Base-by-base conservation (phyloP, 2,113 vertebrate species). In the Notarius lentiginosus region DNA sequence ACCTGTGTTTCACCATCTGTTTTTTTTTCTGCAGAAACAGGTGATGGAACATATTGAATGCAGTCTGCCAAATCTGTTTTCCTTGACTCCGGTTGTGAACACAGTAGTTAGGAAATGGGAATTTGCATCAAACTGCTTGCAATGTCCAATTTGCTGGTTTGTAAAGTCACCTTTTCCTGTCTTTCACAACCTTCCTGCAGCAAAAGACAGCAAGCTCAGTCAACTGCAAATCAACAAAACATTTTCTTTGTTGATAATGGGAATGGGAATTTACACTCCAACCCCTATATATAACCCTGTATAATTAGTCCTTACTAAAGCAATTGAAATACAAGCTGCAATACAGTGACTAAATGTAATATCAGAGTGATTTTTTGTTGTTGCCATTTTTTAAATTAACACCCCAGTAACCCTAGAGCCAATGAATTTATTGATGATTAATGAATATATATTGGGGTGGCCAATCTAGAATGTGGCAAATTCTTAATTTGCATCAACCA, bases 1-100 rank as follows among this genome's bases (percentile, higher is more conserved):
- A 91, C 81, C 87, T 88, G 87, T 85, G 82, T 53, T 55, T 79
- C 55, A 70, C 85, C 80, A 88, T 88, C 90, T 91, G 88, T 72
- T 85, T 73, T 77, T 53, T 53, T 85, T 70, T 41, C 60, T 41
- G 12, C 81, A 58, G 65, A 81, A 86, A 79, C 88, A 89, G 82
- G 88, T 90, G 88, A 89, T 70, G 56, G 68, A 84, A 84, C 87
- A 89, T 87, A 88, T 87, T 88, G 87, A 81, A 70, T 65, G 2
- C 82, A 63, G 82, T 68, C 77, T 86, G 88, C 77, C 86, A 85
- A n/a, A 68, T 61, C 55, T 30, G 22, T 53, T 76, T 76, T 53
- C 47, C 73, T 51, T 15, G 22, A 76, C 73, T 76, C 73, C 11
- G 47, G 47, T 51, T n/a, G 73, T 51, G 73, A 34, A 73, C 70